phyloP scores from a whole-genome alignment of 2,888 invertebrate species.

The Platypus cylindrus region DNA sequence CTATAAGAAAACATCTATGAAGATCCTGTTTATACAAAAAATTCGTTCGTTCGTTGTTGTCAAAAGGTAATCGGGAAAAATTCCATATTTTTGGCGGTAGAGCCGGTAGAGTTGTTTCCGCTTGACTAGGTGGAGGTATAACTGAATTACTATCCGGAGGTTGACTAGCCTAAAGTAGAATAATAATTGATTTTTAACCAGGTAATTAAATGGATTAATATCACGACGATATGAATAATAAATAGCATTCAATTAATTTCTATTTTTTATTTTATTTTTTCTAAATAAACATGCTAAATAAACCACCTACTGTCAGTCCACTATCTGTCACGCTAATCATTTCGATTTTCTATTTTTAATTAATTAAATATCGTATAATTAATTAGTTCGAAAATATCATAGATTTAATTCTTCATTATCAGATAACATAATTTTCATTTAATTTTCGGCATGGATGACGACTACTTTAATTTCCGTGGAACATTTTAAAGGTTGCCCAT shows the following conservation, averaged over 20 bases:
- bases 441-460: conserved; percentile 28
- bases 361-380: neutral
- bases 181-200: too few relatives aligned
- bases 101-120: conserved; percentile 22
- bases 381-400: neutral
- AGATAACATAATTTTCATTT: conserved; percentile 22
- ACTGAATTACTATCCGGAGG: too few relatives aligned
- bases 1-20: conserved; percentile 30
- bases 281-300: too few relatives aligned
- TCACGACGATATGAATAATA: conserved; percentile 5
- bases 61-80: conserved; percentile 30
- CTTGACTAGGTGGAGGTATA: too few relatives aligned
- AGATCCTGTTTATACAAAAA: conserved; percentile 31
- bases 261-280: too few relatives aligned
- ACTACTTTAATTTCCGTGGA: conserved; percentile 28
- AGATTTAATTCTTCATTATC: conserved; percentile 9
- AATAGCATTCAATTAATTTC: conserved; percentile 6
- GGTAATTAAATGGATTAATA: too few relatives aligned
- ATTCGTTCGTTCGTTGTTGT: conserved; percentile 29
- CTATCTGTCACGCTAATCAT: conserved; percentile 5
- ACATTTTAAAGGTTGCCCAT: conserved; percentile 25
- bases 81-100: conserved; percentile 32
- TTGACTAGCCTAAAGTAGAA: too few relatives aligned
- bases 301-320: too few relatives aligned
- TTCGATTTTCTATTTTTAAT: too few relatives aligned